These are phyloP conservation scores for Spongilla lacustris DNA, from an alignment of 37 sponge, comb jelly and placozoan genomes.

Conservation along the genomic window DNA sequence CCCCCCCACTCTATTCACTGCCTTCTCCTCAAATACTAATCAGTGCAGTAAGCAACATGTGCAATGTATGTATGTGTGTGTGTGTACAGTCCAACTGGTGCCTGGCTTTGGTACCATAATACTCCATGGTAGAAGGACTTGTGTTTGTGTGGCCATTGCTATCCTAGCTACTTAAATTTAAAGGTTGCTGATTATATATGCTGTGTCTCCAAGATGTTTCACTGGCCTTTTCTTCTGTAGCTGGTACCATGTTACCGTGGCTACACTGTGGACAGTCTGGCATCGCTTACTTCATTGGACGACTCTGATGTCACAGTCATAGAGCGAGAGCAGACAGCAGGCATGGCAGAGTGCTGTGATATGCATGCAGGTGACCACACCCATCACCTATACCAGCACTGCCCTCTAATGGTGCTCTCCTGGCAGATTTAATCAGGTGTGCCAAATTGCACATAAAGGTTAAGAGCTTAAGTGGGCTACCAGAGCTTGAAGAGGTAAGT, in stretches of 20 bases:
- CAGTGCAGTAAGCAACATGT: too few species aligned
- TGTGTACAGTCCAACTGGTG: too few species aligned
- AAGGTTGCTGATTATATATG: too few species aligned
- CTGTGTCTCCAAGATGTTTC: too few species aligned
- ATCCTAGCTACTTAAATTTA: too few species aligned
- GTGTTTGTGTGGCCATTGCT: too few species aligned
- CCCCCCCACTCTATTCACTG: too few species aligned
- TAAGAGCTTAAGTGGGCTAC: neutral
- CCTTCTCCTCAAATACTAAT: neutral
- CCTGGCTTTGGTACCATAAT: too few species aligned
- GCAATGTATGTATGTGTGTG: too few species aligned
- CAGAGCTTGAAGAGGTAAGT: neutral
- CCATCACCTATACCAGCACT: too few species aligned
- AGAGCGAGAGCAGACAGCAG: neutral
- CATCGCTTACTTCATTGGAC: neutral
- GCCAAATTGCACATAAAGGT: neutral
- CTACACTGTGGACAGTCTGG: constrained; percentile 18
- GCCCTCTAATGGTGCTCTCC: too few species aligned
- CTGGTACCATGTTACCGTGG: constrained; percentile 11
- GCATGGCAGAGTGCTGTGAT: neutral
- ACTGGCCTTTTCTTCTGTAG: neutral
- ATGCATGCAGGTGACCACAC: neutral
- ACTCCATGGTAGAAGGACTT: too few species aligned
- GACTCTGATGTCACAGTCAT: neutral
- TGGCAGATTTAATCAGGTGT: neutral